These are phyloP conservation scores for Ceratosolen fusciceps DNA, from an alignment of 1,140 invertebrate genomes.

Conservation along the genomic window DNA sequence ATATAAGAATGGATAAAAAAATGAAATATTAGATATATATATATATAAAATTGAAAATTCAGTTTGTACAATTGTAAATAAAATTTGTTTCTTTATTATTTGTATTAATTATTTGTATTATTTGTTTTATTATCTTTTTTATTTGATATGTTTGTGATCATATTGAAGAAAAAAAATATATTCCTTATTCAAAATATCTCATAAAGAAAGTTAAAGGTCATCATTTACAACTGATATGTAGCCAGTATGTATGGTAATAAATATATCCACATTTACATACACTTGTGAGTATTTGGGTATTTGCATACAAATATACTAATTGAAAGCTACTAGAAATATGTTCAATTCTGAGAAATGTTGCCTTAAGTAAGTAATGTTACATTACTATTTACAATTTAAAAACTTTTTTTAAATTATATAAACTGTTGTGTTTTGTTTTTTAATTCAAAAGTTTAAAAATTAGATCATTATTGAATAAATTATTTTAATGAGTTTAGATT, in stretches of 20 bases:
- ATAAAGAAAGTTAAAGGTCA: slow-evolving; percentile 67
- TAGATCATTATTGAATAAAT: slow-evolving; percentile 2
- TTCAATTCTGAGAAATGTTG: slow-evolving; percentile 54
- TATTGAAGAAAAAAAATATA: slow-evolving; percentile 51
- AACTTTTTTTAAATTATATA: not conserved
- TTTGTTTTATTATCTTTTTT: too few species aligned
- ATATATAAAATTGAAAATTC: slow-evolving; percentile 16
- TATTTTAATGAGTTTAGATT: not conserved
- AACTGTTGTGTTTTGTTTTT: slow-evolving; percentile 10
- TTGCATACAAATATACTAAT: slow-evolving; percentile 48
- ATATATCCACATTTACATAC: too few species aligned
- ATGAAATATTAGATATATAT: slow-evolving; percentile 39
- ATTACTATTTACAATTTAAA: slow-evolving; percentile 1
- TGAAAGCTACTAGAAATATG: slow-evolving; percentile 44
- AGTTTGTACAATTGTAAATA: slow-evolving; percentile 49
- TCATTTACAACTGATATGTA: slow-evolving; percentile 56
- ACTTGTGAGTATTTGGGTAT: slow-evolving; percentile 38
- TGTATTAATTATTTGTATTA: slow-evolving; percentile 20
- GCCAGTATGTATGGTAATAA: too few species aligned
- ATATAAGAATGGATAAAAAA: slow-evolving; percentile 59
- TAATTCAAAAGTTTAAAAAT: not conserved
- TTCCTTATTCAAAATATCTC: slow-evolving; percentile 52
- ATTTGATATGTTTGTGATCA: slow-evolving; percentile 20
- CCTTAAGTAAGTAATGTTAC: slow-evolving; percentile 56
- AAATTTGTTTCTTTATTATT: slow-evolving; percentile 42